Base-by-base conservation (phyloP, 2,113 vertebrate genomes). In the Cinclus cinclus region DNA sequence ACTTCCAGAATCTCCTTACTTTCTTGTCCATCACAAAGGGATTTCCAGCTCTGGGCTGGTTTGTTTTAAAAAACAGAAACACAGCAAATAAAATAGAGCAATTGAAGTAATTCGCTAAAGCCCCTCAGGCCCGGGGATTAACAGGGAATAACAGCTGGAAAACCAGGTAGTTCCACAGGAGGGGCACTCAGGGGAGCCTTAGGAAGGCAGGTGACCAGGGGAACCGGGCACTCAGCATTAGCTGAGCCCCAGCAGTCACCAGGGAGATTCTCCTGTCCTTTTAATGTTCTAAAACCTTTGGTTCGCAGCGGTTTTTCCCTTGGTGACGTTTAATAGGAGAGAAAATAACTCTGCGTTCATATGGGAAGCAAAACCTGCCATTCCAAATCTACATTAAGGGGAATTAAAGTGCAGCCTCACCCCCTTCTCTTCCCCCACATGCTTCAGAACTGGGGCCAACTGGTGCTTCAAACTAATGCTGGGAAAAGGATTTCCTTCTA, bases 1-100 rank as follows among this genome's bases (percentile, higher is more conserved):
- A 87, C 60, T 96, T 94, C 1, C 42, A 92, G 88, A 93, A 69
- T 71, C 39, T 76, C 8, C 5, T 52, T 47, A 4, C 33, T 83
- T 91, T 82, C 92, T 73, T 64, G 55, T 85, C 50, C 69, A 2
- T 95, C 90, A 83, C 49, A 92, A 69, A 59, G 55, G 49, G 76
- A 75, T 86, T 93, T 94, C 39, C 2, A 92, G 71, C 85, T 82
- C 50, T 3, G 3, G 77, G 13, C 77, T 92, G 86, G 16, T 87
- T 92, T 90, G 73, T 49, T 90, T 95, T 84, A 89, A 90, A 79
- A 79, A 94, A 30, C 80, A 93, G 92, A 92, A 94, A 84, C 49
- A 60, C 1, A 76, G 49, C 46, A 75, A 93, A 95, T 89, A 71
- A 90, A 96, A 84, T 3, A 65, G 46, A 89, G 71, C 73, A 95